Base-by-base conservation (phyloP, 2,888 invertebrate species). In the Tridacna crocea region DNA sequence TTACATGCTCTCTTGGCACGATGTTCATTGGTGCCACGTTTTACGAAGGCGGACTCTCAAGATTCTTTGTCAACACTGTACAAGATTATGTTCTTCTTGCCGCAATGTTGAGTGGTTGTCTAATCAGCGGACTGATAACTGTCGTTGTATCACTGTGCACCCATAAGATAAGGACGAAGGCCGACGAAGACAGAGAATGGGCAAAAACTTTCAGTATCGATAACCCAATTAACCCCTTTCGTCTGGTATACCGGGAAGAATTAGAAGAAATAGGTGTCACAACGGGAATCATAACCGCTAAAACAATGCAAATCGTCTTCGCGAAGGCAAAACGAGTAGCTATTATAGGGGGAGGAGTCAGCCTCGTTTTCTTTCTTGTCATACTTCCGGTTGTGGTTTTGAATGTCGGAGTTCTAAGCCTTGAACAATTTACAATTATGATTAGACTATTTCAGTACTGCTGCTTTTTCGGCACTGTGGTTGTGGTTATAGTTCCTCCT, bases 181-280 rank as follows among this genome's bases (percentile, higher is more conserved):
- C 78, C 4, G 91, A 88, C 61, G 76, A 77, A 4, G 77, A 76
- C 3, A 73, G 61, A 27, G 90, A 90, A 80, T 91, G 90, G 91
- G 90, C 90, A 75, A 89, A 88, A 65, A 88, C 90, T 3, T 83
- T 91, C 0, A 89, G 89, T 60, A 91, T 91, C 36, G 90, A 91
- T 72, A 91, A 91, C 77, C 91, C 91, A 0, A 80, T 91, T 15
- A 87, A 83, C 68, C 90, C 91, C 0, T 91, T 90, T 88, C 80
- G 80, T 17, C 80, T 88, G 11, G 70, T 83, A 0, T 90, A 89
- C 73, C 77, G 85, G 58, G 89, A 91, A 70, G 91, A 91, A 75
- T 81, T 91, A 15, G 83, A 87, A 12, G 24, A 82, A 24, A 80
- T 85, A 63, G 68, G 73, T 51, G 82, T 77, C 8, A 80, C 77